phyloP scores from a whole-genome alignment of 2,888 invertebrate genomes.

The Agrochola circellaris region DNA sequence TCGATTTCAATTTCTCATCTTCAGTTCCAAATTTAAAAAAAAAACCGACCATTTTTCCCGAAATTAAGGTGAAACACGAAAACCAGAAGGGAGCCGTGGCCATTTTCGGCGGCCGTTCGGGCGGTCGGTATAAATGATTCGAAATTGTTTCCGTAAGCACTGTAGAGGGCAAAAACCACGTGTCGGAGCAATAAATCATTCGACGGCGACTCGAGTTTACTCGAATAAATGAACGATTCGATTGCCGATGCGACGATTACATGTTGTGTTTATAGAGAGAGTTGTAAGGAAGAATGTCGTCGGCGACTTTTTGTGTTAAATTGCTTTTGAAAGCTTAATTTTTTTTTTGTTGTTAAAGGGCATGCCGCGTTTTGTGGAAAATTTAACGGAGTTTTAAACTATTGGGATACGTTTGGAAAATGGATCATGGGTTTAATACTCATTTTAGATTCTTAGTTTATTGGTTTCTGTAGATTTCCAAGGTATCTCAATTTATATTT shows the following conservation, averaged over 20 bases:
- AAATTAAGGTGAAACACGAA: constrained; percentile 85
- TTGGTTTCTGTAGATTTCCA: background rate
- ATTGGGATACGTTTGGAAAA: constrained; percentile 43
- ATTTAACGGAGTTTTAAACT: constrained; percentile 53
- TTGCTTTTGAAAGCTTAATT: constrained; percentile 74
- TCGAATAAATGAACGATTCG: constrained; percentile 88
- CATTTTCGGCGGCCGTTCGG: constrained; percentile 82
- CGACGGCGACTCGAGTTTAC: constrained; percentile 85
- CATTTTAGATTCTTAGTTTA: background rate
- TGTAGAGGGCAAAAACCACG: constrained; percentile 87
- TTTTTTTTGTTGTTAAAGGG: constrained; percentile 68
- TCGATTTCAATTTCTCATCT: constrained; percentile 84
- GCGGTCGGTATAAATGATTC: constrained; percentile 89
- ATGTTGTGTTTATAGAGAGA: constrained; percentile 86
- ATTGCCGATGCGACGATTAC: constrained; percentile 87
- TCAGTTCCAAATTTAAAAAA: constrained; percentile 74
- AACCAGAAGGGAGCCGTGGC: constrained; percentile 74
- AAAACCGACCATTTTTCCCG: constrained; percentile 76
- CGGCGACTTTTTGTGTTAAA: constrained; percentile 78
- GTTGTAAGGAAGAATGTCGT: constrained; percentile 87
- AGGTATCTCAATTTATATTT: background rate
- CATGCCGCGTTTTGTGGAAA: constrained; percentile 59
- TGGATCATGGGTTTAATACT: constrained; percentile 3
- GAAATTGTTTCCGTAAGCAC: constrained; percentile 89
- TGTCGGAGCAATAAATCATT: constrained; percentile 90